These are phyloP conservation scores for Brachymystax lenok DNA, from an alignment of 2,797 vertebrate genomes.

Conservation along the genomic window DNA sequence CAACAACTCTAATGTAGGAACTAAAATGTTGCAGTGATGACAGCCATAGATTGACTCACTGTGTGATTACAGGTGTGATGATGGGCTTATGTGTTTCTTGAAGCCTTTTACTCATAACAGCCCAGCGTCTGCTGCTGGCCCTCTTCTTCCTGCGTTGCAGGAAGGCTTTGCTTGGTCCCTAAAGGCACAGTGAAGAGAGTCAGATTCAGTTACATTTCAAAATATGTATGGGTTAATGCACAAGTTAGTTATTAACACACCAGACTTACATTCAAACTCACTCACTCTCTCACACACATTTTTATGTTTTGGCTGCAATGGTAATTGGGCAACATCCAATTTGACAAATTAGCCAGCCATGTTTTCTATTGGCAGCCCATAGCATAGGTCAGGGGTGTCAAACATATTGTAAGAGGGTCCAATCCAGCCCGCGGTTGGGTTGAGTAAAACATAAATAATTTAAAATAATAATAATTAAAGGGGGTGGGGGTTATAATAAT, in stretches of 20 bases:
- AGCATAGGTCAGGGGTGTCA: no score
- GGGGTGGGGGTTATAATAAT: no score
- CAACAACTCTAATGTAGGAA: not conserved
- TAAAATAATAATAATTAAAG: no score
- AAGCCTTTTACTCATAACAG: slow-evolving; percentile 31
- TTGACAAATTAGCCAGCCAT: no score
- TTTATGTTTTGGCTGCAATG: no score
- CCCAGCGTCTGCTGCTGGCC: slow-evolving; percentile 52
- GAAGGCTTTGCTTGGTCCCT: slow-evolving; percentile 35
- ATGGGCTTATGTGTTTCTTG: not conserved
- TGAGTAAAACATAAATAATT: no score
- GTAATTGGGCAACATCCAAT: no score
- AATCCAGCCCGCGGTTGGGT: no score
- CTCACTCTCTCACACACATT: no score
- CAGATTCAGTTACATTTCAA: not conserved
- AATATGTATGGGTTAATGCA: not conserved
- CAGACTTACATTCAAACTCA: no score
- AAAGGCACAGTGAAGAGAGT: not conserved
- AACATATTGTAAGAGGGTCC: no score
- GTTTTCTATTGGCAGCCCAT: no score
- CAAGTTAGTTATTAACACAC: not conserved
- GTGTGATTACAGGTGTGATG: not conserved
- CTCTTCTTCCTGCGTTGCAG: slow-evolving; percentile 60
- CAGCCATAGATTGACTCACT: slow-evolving; percentile 23
- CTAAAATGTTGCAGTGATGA: slow-evolving; percentile 1